Conservation (phyloP, 1,140 invertebrate genomes). For the Sminthurinus signatus region DNA sequence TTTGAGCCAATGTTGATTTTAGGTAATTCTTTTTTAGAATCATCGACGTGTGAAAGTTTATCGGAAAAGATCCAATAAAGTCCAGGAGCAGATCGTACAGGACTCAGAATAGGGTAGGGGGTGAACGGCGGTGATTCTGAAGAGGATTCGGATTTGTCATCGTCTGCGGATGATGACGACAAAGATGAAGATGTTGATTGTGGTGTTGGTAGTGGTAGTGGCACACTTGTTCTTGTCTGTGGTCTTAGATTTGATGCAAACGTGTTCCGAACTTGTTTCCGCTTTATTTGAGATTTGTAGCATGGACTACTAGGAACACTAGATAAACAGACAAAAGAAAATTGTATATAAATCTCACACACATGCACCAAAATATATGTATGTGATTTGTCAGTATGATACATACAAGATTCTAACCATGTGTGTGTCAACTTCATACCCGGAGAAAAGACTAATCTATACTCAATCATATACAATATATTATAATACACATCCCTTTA, state of each 20-base stretch:
- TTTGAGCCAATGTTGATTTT: constrained; percentile 80
- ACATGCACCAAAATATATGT: too few relatives aligned
- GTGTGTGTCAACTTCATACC: too few relatives aligned
- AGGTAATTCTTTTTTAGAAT: constrained; percentile 56
- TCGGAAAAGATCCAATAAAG: constrained; percentile 34
- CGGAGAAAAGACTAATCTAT: too few relatives aligned
- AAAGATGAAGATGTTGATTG: constrained; percentile 8
- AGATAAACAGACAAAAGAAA: not conserved
- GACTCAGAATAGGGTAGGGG: constrained; percentile 38
- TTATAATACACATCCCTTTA: too few relatives aligned
- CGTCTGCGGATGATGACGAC: constrained; percentile 16
- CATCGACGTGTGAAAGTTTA: constrained; percentile 45
- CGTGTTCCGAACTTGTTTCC: constrained; percentile 38
- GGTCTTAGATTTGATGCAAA: constrained; percentile 39
- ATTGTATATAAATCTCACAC: too few relatives aligned
- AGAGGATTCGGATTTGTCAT: not conserved
- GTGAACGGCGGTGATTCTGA: constrained; percentile 32
- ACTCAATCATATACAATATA: too few relatives aligned
- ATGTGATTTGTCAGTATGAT: too few relatives aligned
- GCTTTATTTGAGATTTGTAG: constrained; percentile 24
- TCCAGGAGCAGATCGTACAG: constrained; percentile 38
- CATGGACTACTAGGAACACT: not conserved
- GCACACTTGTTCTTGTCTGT: too few relatives aligned
- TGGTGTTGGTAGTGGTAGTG: too few relatives aligned
- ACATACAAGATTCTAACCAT: too few relatives aligned